Evolutionary conservation across 30 jellyfish, hydroid and myxozoan genomes (phyloP).

Genomic region (Clytia hemisphaerica): DNA sequence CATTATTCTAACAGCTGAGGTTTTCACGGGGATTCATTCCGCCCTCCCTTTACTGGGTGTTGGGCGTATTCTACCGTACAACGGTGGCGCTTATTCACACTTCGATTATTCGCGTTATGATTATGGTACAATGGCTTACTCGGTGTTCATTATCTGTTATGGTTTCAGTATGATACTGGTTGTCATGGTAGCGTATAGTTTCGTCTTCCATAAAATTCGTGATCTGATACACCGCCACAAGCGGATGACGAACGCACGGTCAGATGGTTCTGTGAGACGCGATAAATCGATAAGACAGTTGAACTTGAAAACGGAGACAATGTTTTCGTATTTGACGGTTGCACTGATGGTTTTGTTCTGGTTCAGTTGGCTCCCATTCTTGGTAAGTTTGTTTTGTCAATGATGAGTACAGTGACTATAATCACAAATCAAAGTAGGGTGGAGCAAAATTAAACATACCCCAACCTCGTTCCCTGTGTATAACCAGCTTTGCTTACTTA

Average conservation of each 20-base stretch:
- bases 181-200: conserved; percentile 53
- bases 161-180: conserved; percentile 56
- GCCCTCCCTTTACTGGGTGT: conserved; percentile 57
- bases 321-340: conserved; percentile 80
- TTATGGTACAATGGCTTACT: conserved; percentile 29
- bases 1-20: conserved; percentile 33
- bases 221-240: conserved; percentile 65
- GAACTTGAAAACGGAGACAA: conserved; percentile 64
- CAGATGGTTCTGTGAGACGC: conserved; percentile 6
- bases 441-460: too few species aligned
- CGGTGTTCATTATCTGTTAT: conserved; percentile 47
- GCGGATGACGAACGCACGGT: conserved; percentile 39
- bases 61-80: conserved; percentile 64
- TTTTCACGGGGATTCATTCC: conserved; percentile 49
- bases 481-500: too few species aligned
- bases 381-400: conserved; percentile 42
- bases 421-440: background rate
- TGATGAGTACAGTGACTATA: background rate
- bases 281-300: conserved; percentile 33
- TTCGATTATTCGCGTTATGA: conserved; percentile 46
- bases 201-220: conserved; percentile 72
- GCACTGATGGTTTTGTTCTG: conserved; percentile 68
- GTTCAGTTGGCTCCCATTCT: conserved; percentile 95
- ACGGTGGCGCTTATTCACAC: conserved; percentile 82
- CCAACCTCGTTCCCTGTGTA: too few species aligned